These are phyloP conservation scores for Drosophila neoperkinsi DNA, from an alignment of 2,888 invertebrate species.

Conservation along the genomic window DNA sequence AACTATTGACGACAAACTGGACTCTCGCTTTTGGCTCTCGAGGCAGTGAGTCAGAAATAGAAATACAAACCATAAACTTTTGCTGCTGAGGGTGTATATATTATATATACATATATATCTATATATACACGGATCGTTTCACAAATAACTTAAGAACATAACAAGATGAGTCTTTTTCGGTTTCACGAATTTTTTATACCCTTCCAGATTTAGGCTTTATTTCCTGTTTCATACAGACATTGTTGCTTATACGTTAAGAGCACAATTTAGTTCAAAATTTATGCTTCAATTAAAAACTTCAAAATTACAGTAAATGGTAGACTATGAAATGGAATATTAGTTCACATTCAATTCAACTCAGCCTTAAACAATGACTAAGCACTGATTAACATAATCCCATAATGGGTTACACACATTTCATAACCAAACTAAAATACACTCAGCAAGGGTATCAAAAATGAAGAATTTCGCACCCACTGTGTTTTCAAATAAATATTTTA, in stretches of 20 bases:
- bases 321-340: neutral
- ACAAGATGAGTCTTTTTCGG: neutral
- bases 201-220: neutral
- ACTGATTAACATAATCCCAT: neutral
- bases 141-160: slow-evolving; percentile 1
- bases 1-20: slow-evolving; percentile 56
- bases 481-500: neutral
- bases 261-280: neutral
- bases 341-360: neutral
- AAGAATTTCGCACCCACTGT: neutral
- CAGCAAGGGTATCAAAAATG: neutral
- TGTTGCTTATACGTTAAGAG: neutral
- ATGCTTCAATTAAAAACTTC: neutral
- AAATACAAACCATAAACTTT: slow-evolving; percentile 20
- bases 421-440: neutral
- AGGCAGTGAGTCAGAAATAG: slow-evolving; percentile 59
- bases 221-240: neutral
- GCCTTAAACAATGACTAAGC: neutral
- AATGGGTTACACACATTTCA: neutral
- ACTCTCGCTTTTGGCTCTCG: slow-evolving; percentile 19
- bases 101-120: slow-evolving; percentile 1
- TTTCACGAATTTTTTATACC: neutral
- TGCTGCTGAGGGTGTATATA: neutral
- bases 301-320: neutral
- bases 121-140: slow-evolving; percentile 3